A percentile compares a stretch with the other conserved stretches of the same genome.
Conservation (phyloP, 2,113 vertebrate species). For the Syngnathus floridae region DNA sequence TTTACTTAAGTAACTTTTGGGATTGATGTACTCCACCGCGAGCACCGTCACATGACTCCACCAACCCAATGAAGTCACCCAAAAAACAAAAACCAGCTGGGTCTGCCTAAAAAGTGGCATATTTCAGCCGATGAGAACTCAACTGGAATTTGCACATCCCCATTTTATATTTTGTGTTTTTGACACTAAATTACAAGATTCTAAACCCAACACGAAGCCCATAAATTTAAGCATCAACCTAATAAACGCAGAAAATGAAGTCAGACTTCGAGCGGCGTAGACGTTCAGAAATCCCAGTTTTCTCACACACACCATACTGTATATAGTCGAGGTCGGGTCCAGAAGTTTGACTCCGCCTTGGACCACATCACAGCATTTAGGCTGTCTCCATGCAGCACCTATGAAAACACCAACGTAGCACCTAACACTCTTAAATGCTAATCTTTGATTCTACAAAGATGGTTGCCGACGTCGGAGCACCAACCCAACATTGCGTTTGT, state of each 20-base stretch:
- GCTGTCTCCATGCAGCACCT: slow-evolving; percentile 26
- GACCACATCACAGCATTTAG: slow-evolving; percentile 45
- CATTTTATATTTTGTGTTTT: no score
- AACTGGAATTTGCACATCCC: no score
- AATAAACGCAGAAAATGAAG: neutral
- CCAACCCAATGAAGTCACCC: no score
- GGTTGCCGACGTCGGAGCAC: neutral
- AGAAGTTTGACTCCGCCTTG: slow-evolving; percentile 33
- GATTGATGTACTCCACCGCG: no score
- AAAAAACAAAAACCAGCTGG: no score
- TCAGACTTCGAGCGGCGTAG: neutral
- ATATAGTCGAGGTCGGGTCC: neutral
- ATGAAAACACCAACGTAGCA: slow-evolving; percentile 4
- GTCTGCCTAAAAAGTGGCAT: no score
- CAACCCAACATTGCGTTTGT: slow-evolving; percentile 9
- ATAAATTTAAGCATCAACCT: neutral
- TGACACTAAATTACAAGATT: no score
- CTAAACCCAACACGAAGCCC: no score
- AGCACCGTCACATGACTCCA: no score
- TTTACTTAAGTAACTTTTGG: neutral
- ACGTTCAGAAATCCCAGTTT: neutral
- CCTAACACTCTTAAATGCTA: neutral
- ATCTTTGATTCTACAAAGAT: neutral
- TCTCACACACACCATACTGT: neutral
- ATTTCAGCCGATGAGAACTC: no score